Conservation (phyloP, 1,140 invertebrate species). For the Uloborus diversus region DNA sequence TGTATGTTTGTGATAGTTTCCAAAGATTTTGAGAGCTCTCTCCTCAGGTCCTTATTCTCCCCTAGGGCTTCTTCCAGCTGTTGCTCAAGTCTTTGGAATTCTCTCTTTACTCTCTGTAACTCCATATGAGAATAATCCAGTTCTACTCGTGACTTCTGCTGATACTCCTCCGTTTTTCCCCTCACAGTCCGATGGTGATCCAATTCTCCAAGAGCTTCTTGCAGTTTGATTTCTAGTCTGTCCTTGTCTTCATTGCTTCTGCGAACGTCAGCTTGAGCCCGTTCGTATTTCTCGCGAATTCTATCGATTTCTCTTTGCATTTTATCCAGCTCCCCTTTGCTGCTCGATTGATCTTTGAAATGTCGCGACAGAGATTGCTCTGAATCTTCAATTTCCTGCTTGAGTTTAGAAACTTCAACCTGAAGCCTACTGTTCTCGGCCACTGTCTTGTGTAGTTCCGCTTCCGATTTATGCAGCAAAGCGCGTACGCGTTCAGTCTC, state of each 20-base stretch:
- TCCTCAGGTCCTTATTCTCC: conserved; percentile 62
- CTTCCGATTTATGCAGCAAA: conserved; percentile 59
- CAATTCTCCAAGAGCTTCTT: conserved; percentile 70
- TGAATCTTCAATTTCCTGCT: conserved; percentile 77
- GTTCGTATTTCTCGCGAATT: conserved; percentile 79
- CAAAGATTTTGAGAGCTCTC: conserved; percentile 60
- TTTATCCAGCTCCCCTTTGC: conserved; percentile 71
- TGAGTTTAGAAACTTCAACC: conserved; percentile 81
- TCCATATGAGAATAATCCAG: conserved; percentile 72
- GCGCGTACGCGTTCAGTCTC: conserved; percentile 58
- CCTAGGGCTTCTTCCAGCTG: conserved; percentile 71
- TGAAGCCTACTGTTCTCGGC: conserved; percentile 61
- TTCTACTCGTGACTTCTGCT: conserved; percentile 74
- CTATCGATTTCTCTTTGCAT: conserved; percentile 80
- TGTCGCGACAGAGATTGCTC: conserved; percentile 60
- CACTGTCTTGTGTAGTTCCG: conserved; percentile 60
- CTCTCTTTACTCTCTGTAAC: conserved; percentile 69
- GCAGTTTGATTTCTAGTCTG: conserved; percentile 58
- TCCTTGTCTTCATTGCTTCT: conserved; percentile 60
- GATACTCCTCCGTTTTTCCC: conserved; percentile 54
- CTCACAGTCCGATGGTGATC: conserved; percentile 68
- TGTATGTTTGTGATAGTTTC: conserved; percentile 60
- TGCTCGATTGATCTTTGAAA: conserved; percentile 50
- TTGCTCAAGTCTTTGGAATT: conserved; percentile 78
- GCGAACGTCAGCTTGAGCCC: conserved; percentile 72